These are phyloP conservation scores for Chymomyza costata DNA, from an alignment of 1,140 invertebrate species.

Conservation along the genomic window DNA sequence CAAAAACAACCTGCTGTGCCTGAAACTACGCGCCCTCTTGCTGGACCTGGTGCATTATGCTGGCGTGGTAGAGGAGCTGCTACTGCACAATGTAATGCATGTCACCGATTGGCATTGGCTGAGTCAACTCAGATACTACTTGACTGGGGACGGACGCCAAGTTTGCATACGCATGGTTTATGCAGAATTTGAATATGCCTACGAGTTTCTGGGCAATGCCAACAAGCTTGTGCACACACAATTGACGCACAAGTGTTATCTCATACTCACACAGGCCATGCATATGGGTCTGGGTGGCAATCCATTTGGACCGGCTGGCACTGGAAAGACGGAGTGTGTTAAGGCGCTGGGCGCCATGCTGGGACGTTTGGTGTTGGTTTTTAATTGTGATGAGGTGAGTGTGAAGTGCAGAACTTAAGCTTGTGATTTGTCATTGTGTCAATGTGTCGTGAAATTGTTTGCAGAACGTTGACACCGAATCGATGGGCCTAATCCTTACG, in stretches of 20 bases:
- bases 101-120: constrained; percentile 93
- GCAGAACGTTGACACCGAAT: constrained; percentile 93
- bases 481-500: constrained; percentile 94
- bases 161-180: constrained; percentile 86
- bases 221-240: constrained; percentile 94
- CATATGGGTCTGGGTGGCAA: constrained; percentile 97
- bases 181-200: constrained; percentile 95
- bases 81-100: constrained; percentile 81
- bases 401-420: background rate
- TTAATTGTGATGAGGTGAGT: constrained; percentile 97
- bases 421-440: constrained; percentile 56
- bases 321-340: constrained; percentile 98
- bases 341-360: constrained; percentile 94
- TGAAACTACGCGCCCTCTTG: constrained; percentile 87
- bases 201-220: constrained; percentile 97
- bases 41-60: constrained; percentile 96
- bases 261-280: constrained; percentile 96
- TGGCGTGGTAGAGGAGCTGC: constrained; percentile 86
- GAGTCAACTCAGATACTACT: constrained; percentile 90
- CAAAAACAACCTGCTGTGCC: constrained; percentile 38
- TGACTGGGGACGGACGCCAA: constrained; percentile 61
- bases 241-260: constrained; percentile 95
- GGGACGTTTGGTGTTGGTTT: constrained; percentile 94
- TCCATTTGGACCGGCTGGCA: constrained; percentile 98
- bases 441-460: constrained; percentile 27